These are phyloP conservation scores for Pachyseris speciosa DNA, from an alignment of 64 coral and sea anemone species.

Conservation along the genomic window DNA sequence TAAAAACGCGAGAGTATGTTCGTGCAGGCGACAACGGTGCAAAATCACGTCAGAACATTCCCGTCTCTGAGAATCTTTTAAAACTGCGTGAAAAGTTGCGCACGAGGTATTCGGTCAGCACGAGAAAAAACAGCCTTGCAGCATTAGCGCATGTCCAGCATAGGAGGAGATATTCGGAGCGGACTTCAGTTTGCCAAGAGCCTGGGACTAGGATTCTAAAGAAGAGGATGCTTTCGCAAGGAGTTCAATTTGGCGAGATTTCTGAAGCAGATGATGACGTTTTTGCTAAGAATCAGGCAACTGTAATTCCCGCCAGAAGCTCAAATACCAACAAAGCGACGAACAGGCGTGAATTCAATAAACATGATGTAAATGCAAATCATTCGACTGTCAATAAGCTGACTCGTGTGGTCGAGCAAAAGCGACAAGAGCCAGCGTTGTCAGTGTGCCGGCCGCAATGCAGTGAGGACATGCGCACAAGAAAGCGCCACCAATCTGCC, in stretches of 20 bases:
- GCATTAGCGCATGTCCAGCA: neutral
- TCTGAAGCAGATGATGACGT: neutral
- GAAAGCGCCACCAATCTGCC: constrained; percentile 3
- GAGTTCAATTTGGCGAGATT: neutral
- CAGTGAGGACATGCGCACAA: neutral
- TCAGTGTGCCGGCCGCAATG: neutral
- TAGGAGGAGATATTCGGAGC: constrained; percentile 4
- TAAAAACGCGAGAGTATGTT: neutral
- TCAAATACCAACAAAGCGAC: neutral
- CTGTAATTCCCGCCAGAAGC: neutral
- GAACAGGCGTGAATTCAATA: neutral
- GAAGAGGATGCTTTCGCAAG: neutral
- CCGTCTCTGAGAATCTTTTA: neutral
- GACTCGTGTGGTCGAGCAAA: neutral
- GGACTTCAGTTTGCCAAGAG: neutral
- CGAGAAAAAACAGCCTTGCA: neutral
- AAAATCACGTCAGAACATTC: neutral
- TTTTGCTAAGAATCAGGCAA: constrained; percentile 1
- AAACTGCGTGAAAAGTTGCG: neutral
- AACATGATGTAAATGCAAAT: neutral
- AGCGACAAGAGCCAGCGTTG: neutral
- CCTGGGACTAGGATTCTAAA: neutral
- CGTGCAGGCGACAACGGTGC: neutral
- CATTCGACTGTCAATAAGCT: neutral
- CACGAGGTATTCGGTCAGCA: neutral